Conservation (phyloP, 1,140 invertebrate genomes). For the Calliopsis andreniformis region DNA sequence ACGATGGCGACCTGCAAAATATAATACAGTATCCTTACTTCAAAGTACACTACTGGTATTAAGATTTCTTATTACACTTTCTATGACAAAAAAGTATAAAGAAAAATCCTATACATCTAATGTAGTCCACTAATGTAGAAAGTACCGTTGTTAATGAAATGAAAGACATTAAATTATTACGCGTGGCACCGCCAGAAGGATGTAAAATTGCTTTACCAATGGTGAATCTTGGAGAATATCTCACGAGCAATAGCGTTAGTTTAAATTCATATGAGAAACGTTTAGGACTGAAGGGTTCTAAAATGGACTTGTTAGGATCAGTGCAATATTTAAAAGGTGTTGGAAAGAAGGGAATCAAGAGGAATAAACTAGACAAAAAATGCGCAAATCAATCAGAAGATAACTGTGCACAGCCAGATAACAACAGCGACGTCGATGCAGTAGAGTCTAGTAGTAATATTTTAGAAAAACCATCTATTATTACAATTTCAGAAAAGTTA, state of each 20-base stretch:
- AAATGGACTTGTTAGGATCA: slow-evolving; percentile 75
- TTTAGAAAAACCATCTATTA: slow-evolving; percentile 61
- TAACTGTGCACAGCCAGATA: slow-evolving; percentile 65
- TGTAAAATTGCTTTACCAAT: slow-evolving; percentile 85
- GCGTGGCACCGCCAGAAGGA: slow-evolving; percentile 82
- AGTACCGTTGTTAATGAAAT: slow-evolving; percentile 46
- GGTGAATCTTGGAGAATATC: slow-evolving; percentile 87
- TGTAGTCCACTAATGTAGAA: slow-evolving; percentile 63
- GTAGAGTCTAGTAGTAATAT: slow-evolving; percentile 68
- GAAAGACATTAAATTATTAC: slow-evolving; percentile 73
- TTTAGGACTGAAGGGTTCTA: slow-evolving; percentile 82
- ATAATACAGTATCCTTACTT: slow-evolving; percentile 82
- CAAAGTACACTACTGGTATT: background rate
- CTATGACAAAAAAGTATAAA: background rate
- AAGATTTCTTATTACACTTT: slow-evolving; percentile 29
- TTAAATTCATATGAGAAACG: slow-evolving; percentile 88
- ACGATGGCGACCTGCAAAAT: slow-evolving; percentile 86
- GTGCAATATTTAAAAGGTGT: slow-evolving; percentile 77
- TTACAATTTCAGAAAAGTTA: slow-evolving; percentile 67
- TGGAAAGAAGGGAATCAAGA: slow-evolving; percentile 78
- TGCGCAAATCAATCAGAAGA: slow-evolving; percentile 65
- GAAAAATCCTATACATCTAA: slow-evolving; percentile 49
- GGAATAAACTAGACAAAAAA: slow-evolving; percentile 75
- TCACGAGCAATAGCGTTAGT: slow-evolving; percentile 88
- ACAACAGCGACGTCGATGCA: slow-evolving; percentile 76